Conservation (phyloP, 2,888 invertebrate genomes). For the Lumbricus terrestris region DNA sequence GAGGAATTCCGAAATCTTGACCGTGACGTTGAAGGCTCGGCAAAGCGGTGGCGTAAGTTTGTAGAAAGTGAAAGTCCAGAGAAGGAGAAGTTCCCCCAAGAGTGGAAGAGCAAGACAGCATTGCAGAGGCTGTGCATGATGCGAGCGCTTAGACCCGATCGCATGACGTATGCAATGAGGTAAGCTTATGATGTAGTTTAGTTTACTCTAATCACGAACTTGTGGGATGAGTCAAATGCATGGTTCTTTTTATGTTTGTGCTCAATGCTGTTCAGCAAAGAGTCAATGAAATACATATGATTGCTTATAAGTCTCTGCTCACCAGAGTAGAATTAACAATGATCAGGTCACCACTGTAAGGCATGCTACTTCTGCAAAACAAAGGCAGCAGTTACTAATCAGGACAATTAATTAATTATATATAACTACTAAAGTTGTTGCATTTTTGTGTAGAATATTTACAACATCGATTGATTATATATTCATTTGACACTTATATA, state of each 20-base stretch:
- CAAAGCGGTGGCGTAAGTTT: slow-evolving; percentile 94
- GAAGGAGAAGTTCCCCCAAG: slow-evolving; percentile 92
- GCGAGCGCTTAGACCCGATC: slow-evolving; percentile 85
- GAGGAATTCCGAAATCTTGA: slow-evolving; percentile 90
- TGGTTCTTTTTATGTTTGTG: neutral
- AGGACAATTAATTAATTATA: too few relatives aligned
- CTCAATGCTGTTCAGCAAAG: neutral
- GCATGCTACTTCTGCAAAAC: neutral
- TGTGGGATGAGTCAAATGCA: neutral
- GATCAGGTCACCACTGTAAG: neutral
- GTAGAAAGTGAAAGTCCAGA: slow-evolving; percentile 93
- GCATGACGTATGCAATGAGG: slow-evolving; percentile 90
- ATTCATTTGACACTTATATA: neutral
- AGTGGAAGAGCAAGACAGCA: slow-evolving; percentile 94
- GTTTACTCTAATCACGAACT: neutral
- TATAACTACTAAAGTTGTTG: neutral
- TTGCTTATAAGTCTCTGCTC: too few relatives aligned
- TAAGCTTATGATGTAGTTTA: slow-evolving; percentile 62
- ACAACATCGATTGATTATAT: neutral
- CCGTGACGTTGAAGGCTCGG: slow-evolving; percentile 89
- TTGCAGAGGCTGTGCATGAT: slow-evolving; percentile 93
- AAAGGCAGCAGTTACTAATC: neutral
- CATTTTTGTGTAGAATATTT: neutral
- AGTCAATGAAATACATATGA: neutral
- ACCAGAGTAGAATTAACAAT: too few relatives aligned